Evolutionary conservation across 2,888 invertebrate species (phyloP).

Genomic region (Dichetophora obliterata): DNA sequence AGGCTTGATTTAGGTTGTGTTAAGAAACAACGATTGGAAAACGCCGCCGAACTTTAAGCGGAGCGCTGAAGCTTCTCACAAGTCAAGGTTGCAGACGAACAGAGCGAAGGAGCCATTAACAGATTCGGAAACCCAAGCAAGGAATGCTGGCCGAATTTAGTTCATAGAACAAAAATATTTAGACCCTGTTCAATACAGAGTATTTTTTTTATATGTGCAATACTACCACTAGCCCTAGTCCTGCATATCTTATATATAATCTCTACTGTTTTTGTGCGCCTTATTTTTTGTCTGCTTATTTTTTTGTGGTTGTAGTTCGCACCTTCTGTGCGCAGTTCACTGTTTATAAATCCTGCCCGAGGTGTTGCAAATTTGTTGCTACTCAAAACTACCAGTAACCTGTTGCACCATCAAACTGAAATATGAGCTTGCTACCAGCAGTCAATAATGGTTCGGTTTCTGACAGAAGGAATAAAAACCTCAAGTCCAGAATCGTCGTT

Average conservation of each 20-base stretch:
- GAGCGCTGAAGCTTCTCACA: slow-evolving; percentile 9
- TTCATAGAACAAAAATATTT: slow-evolving; percentile 20
- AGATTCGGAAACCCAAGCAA: neutral
- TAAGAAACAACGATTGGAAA: neutral
- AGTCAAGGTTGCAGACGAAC: slow-evolving; percentile 24
- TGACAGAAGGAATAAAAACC: no score
- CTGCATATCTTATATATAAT: neutral
- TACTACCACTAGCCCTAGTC: no score
- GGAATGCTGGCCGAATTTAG: neutral
- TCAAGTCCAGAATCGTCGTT: no score
- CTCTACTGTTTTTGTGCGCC: neutral
- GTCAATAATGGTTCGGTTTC: no score
- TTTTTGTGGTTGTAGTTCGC: slow-evolving; percentile 23
- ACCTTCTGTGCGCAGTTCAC: neutral
- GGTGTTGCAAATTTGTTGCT: neutral
- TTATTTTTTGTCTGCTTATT: neutral
- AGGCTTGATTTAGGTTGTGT: slow-evolving; percentile 20
- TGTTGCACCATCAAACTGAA: neutral
- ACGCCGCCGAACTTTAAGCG: neutral
- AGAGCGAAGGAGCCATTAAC: neutral
- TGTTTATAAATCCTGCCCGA: neutral
- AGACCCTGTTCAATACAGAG: neutral
- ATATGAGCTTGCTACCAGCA: slow-evolving; percentile 19
- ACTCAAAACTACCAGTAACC: neutral
- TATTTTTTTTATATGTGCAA: no score